Percentiles rank a stretch among this genome's conserved stretches.
Evolutionary conservation across 2,888 invertebrate genomes (phyloP).

Genomic region (Platerodrilus igneus): DNA sequence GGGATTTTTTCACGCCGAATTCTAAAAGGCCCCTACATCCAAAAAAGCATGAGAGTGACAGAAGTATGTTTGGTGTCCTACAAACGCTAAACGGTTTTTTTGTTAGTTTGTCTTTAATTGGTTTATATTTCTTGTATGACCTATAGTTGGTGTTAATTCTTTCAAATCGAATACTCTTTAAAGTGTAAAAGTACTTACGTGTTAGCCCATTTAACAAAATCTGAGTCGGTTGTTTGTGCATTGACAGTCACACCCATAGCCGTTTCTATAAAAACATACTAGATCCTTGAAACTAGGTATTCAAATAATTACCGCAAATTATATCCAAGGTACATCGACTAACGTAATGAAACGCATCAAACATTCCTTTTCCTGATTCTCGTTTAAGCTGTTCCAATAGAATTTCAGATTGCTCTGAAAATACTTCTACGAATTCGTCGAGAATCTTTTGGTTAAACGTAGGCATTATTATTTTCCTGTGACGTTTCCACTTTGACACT

Average conservation of each 20-base stretch:
- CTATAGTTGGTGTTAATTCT: too few relatives aligned
- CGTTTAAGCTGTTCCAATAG: conserved; percentile 49
- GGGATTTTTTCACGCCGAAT: too few relatives aligned
- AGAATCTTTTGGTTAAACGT: conserved; percentile 61
- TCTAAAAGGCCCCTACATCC: too few relatives aligned
- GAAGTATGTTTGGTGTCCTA: too few relatives aligned
- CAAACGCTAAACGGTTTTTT: too few relatives aligned
- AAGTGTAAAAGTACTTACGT: too few relatives aligned
- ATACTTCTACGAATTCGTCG: conserved; percentile 58
- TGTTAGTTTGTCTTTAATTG: too few relatives aligned
- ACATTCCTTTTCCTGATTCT: conserved; percentile 43
- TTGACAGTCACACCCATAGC: conserved; percentile 67
- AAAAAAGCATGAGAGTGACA: too few relatives aligned
- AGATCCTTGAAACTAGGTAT: too few relatives aligned
- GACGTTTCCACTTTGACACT: conserved; percentile 57
- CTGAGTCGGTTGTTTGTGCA: conserved; percentile 54
- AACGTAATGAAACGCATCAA: conserved; percentile 54
- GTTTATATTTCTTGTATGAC: too few relatives aligned
- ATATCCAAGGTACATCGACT: conserved; percentile 59
- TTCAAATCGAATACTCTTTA: too few relatives aligned
- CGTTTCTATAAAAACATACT: conserved; percentile 51
- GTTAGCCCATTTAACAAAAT: conserved; percentile 45
- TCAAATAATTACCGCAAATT: conserved; percentile 53
- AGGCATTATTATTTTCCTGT: conserved; percentile 59
- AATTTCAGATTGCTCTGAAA: conserved; percentile 55